Evolutionary conservation across 2,113 vertebrate species (phyloP).

Genomic region (Macrotus californicus): DNA sequence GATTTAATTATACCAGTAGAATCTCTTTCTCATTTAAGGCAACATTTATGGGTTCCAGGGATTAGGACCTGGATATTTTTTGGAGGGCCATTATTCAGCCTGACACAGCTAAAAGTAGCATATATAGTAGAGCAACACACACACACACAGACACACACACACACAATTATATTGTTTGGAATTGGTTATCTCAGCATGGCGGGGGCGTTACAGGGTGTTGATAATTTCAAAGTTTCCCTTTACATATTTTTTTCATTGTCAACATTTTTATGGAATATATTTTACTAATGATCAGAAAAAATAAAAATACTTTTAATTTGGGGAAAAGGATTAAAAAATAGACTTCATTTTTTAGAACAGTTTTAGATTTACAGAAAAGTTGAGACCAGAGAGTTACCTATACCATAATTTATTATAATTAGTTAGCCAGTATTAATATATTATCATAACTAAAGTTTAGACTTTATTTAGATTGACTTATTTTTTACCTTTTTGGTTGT

Average conservation of each 20-base stretch:
- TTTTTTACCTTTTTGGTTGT: neutral
- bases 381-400: neutral
- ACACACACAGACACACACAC: neutral
- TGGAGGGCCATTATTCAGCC: neutral
- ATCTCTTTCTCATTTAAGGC: neutral
- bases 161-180: neutral
- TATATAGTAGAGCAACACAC: neutral
- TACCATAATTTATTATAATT: neutral
- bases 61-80: neutral
- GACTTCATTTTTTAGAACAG: neutral
- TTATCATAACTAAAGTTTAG: too few relatives aligned
- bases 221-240: neutral
- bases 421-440: too few relatives aligned
- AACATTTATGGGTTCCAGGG: neutral
- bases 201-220: neutral
- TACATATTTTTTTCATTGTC: neutral
- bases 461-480: neutral
- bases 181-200: neutral
- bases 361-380: neutral
- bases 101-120: neutral
- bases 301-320: neutral
- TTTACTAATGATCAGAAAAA: constrained; percentile 13
- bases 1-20: neutral
- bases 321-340: neutral
- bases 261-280: neutral